These are phyloP conservation scores for Gambelia wislizenii DNA, from an alignment of 2,797 vertebrate species.

Conservation along the genomic window DNA sequence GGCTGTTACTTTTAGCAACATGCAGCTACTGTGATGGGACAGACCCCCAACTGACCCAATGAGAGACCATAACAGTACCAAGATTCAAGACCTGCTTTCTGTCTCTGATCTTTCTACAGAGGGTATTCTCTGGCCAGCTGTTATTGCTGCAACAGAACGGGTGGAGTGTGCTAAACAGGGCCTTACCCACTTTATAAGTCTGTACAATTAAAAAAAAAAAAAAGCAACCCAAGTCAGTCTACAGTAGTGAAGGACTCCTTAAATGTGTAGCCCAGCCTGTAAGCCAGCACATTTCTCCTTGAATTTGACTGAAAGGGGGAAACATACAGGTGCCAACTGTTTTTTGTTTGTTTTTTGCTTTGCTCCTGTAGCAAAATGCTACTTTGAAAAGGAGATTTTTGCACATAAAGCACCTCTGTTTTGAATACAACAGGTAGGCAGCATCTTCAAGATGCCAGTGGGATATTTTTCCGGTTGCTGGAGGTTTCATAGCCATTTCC, in stretches of 20 bases:
- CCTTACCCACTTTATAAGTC: constrained; percentile 19
- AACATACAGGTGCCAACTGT: not conserved
- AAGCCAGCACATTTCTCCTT: not conserved
- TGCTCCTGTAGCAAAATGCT: constrained; percentile 19
- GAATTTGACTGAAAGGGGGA: not conserved
- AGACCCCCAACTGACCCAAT: too few species aligned
- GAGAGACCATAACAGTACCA: too few species aligned
- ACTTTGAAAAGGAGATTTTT: not conserved
- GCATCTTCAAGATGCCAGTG: not conserved
- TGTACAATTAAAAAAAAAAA: constrained; percentile 38
- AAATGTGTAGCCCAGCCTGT: not conserved
- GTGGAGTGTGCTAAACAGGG: not conserved
- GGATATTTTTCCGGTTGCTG: not conserved
- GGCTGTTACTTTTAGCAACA: not conserved
- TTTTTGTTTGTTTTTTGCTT: not conserved
- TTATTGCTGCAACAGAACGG: not conserved
- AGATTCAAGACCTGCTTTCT: not conserved
- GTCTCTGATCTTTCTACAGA: not conserved
- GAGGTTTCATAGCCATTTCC: not conserved
- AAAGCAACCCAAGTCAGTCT: constrained; percentile 64
- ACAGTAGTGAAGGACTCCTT: not conserved
- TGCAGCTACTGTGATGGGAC: too few species aligned
- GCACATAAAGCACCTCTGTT: constrained; percentile 31
- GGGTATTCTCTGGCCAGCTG: constrained; percentile 20
- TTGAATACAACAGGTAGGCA: not conserved